Percentiles rank a stretch among this genome's conserved stretches.
These are phyloP conservation scores for Dallia pectoralis DNA, from an alignment of 2,797 vertebrate species.

Conservation along the genomic window DNA sequence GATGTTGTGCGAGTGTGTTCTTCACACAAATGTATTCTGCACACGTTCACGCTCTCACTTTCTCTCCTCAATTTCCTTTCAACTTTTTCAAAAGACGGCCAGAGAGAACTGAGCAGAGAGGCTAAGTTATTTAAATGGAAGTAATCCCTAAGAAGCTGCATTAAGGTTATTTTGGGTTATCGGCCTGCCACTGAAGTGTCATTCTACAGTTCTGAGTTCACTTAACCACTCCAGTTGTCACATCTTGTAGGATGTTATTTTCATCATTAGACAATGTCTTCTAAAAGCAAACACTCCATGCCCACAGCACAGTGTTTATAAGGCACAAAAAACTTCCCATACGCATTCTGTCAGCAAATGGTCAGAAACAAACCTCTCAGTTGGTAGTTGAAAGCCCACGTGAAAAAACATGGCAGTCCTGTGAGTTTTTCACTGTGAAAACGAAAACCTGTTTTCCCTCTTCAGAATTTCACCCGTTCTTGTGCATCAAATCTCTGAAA, in stretches of 20 bases:
- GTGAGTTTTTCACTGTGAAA: conserved; percentile 35
- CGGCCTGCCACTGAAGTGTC: too few relatives aligned
- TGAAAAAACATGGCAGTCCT: conserved; percentile 18
- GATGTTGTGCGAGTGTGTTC: too few relatives aligned
- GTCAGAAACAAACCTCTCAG: conserved; percentile 6
- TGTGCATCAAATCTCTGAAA: conserved; percentile 55
- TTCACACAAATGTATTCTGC: too few relatives aligned
- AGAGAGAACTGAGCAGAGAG: too few relatives aligned
- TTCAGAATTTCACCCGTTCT: conserved; percentile 44
- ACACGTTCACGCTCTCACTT: too few relatives aligned
- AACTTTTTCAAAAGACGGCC: too few relatives aligned
- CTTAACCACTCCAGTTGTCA: background rate
- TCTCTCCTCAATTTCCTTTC: too few relatives aligned
- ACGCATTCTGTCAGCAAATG: background rate
- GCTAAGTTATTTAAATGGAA: too few relatives aligned
- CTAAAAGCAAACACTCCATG: background rate
- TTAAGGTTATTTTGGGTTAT: too few relatives aligned
- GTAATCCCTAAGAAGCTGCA: too few relatives aligned
- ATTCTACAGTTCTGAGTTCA: background rate
- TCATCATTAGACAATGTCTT: background rate
- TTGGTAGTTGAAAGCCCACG: conserved; percentile 7
- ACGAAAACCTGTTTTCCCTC: conserved; percentile 51
- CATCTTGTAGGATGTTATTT: background rate
- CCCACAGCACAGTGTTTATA: background rate
- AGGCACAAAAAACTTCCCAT: conserved; percentile 2